A percentile compares a stretch with the other conserved stretches of the same genome.
phyloP scores from a whole-genome alignment of 2,797 vertebrate species.

The Acanthornis magna region DNA sequence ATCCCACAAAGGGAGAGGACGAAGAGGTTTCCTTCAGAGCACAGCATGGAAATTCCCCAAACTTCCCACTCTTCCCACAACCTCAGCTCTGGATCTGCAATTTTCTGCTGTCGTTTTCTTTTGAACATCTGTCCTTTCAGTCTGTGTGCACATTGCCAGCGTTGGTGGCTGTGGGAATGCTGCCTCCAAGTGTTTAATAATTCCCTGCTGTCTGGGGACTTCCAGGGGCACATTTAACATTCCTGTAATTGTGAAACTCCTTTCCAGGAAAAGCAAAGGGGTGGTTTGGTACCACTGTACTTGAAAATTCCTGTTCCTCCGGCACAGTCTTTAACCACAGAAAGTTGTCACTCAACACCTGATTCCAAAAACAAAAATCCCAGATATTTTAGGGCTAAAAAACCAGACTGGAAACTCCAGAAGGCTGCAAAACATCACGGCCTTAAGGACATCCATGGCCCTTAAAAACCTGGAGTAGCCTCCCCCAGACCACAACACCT shows the following conservation, averaged over 20 bases:
- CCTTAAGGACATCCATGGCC: background rate
- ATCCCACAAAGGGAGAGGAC: background rate
- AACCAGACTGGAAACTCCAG: background rate
- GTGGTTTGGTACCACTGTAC: background rate
- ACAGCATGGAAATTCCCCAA: background rate
- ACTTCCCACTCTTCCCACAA: background rate
- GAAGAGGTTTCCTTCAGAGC: background rate
- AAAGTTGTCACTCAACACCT: background rate
- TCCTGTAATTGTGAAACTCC: background rate
- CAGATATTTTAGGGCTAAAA: background rate
- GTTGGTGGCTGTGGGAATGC: background rate
- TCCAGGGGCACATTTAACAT: background rate
- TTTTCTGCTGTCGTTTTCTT: background rate
- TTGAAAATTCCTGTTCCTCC: background rate
- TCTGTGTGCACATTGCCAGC: background rate
- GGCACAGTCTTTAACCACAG: background rate
- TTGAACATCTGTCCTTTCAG: background rate
- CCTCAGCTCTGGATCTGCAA: background rate
- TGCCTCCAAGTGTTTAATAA: background rate
- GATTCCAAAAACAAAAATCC: background rate
- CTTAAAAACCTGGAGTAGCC: rapidly evolving
- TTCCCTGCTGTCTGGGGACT: background rate
- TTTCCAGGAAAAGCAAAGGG: background rate
- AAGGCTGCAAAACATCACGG: rapidly evolving
- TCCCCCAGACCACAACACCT: background rate